Conservation (phyloP, 1,140 invertebrate species). For the Meloidogyne exigua region DNA sequence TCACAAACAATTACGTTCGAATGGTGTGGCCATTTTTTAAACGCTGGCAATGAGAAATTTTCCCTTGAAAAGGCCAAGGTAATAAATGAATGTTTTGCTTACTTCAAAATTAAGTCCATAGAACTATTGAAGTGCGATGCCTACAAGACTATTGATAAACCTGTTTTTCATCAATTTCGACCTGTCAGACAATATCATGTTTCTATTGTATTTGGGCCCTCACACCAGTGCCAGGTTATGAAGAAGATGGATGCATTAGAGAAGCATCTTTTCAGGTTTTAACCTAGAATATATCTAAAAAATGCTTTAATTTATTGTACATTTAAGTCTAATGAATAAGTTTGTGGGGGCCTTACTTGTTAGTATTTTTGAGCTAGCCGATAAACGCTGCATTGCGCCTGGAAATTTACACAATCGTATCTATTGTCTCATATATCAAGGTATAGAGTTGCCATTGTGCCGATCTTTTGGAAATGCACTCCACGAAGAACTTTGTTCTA, state of each 20-base stretch:
- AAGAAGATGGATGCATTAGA: neutral
- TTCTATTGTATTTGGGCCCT: neutral
- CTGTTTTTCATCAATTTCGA: neutral
- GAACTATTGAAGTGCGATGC: neutral
- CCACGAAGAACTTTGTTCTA: neutral
- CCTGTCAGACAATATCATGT: neutral
- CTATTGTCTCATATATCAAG: neutral
- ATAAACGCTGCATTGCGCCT: neutral
- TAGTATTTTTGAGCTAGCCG: neutral
- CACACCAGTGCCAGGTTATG: neutral
- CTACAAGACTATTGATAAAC: neutral
- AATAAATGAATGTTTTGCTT: neutral
- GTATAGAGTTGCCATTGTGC: neutral
- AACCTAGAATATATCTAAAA: too few relatives aligned
- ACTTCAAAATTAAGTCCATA: neutral
- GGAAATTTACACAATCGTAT: neutral
- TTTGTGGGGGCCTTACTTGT: neutral
- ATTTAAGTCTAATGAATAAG: neutral
- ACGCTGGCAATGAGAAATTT: neutral
- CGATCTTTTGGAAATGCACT: neutral
- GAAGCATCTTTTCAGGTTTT: neutral
- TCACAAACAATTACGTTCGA: neutral
- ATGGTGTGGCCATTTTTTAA: neutral
- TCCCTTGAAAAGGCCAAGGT: neutral
- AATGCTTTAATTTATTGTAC: neutral